Percentiles rank a stretch among this genome's conserved stretches.
Evolutionary conservation across 2,888 invertebrate species (phyloP).

Genomic region (Drosophila recens): DNA sequence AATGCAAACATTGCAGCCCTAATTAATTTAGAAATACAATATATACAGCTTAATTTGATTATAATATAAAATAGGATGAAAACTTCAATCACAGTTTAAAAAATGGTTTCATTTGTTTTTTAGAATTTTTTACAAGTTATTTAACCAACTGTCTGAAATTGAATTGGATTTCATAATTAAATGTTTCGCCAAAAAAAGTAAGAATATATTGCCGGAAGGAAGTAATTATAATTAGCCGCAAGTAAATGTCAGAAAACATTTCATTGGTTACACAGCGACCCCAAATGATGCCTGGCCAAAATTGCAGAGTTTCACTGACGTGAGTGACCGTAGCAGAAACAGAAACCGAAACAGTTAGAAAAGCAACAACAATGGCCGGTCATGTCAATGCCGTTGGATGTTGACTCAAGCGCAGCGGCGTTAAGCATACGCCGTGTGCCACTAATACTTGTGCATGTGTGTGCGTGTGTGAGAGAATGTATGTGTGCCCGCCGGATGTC

Average conservation of each 20-base stretch:
- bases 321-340: constrained; percentile 40
- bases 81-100: not conserved
- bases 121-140: not conserved
- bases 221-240: constrained; percentile 38
- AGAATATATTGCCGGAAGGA: not conserved
- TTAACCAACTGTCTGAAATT: not conserved
- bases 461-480: constrained; percentile 14
- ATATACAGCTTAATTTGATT: not conserved
- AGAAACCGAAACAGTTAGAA: constrained; percentile 32
- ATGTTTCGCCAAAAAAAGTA: not conserved
- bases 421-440: constrained; percentile 71
- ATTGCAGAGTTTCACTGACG: constrained; percentile 61
- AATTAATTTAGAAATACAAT: too few relatives aligned
- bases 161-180: not conserved
- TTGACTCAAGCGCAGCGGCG: constrained; percentile 72
- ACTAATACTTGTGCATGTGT: constrained; percentile 7
- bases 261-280: constrained; percentile 26
- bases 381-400: constrained; percentile 64
- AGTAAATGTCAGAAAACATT: constrained; percentile 19
- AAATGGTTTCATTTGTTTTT: not conserved
- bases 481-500: constrained; percentile 66
- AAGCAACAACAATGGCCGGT: constrained; percentile 53
- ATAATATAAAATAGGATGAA: too few relatives aligned
- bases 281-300: constrained; percentile 24
- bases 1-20: too few relatives aligned